A percentile compares a stretch with the other conserved stretches of the same genome.
phyloP scores from a whole-genome alignment of 1,140 invertebrate species.

The Ooceraea biroi region DNA sequence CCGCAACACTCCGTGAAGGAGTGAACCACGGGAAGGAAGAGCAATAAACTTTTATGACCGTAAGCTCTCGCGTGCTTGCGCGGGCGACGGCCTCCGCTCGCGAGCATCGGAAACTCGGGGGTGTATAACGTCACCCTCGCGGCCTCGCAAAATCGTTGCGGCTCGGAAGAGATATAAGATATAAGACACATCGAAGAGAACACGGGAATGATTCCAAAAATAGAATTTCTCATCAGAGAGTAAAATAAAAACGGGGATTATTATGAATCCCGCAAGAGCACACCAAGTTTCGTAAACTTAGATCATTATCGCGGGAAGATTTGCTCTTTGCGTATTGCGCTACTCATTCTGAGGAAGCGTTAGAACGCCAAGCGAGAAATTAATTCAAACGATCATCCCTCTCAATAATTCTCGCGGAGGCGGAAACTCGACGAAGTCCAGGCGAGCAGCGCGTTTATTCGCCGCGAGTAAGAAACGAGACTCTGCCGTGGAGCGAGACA shows the following conservation, averaged over 20 bases:
- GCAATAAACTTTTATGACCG: constrained; percentile 76
- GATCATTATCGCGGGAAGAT: too few relatives aligned
- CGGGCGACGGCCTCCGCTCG: background rate
- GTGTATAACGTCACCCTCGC: constrained; percentile 20
- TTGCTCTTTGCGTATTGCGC: too few relatives aligned
- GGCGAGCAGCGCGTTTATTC: constrained; percentile 4
- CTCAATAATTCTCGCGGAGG: background rate
- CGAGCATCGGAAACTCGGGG: constrained; percentile 21
- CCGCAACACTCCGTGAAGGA: constrained; percentile 35
- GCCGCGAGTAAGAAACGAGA: background rate
- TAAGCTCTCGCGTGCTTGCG: constrained; percentile 32
- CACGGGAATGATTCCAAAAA: too few relatives aligned
- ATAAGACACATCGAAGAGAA: too few relatives aligned
- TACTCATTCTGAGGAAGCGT: too few relatives aligned
- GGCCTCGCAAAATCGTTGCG: background rate
- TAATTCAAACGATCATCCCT: too few relatives aligned
- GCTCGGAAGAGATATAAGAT: too few relatives aligned
- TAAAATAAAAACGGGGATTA: too few relatives aligned
- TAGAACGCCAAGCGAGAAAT: too few relatives aligned
- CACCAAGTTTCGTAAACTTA: too few relatives aligned
- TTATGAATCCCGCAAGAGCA: too few relatives aligned
- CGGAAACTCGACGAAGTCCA: background rate
- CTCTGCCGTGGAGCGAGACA: background rate
- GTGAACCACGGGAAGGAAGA: constrained; percentile 53
- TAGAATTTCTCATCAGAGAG: too few relatives aligned